Conservation (phyloP, 2,797 vertebrate genomes). For the Yasuhikotakia modesta region DNA sequence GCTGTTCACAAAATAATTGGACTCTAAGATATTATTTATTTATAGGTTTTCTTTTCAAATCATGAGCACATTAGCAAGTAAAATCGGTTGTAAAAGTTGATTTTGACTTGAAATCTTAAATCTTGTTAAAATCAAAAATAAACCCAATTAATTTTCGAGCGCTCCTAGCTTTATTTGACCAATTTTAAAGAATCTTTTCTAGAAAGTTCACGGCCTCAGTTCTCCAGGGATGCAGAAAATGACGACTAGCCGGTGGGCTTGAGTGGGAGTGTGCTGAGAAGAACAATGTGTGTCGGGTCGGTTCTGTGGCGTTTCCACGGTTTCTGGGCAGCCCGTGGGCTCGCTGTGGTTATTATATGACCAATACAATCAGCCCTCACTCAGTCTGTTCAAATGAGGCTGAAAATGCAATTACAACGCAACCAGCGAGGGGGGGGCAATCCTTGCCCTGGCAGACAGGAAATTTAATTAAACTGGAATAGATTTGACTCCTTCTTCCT, state of each 20-base stretch:
- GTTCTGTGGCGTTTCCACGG: slow-evolving; percentile 31
- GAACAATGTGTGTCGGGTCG: slow-evolving; percentile 23
- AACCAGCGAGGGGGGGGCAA: slow-evolving; percentile 21
- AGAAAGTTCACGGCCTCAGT: neutral
- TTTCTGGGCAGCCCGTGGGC: slow-evolving; percentile 35
- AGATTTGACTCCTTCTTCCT: slow-evolving; percentile 51
- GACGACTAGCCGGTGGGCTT: slow-evolving; percentile 35
- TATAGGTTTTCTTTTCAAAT: no score
- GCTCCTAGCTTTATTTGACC: neutral
- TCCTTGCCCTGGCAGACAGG: slow-evolving; percentile 33
- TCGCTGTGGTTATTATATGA: slow-evolving; percentile 64
- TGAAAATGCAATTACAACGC: slow-evolving; percentile 64
- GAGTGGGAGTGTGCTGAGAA: slow-evolving; percentile 8
- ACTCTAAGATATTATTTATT: no score
- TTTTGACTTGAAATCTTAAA: neutral
- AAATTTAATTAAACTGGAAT: slow-evolving; percentile 59
- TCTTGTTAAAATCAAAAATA: neutral
- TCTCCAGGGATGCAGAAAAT: neutral
- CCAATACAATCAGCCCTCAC: slow-evolving; percentile 66
- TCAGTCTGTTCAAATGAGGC: slow-evolving; percentile 66
- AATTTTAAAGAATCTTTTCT: neutral
- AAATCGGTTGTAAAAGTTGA: no score
- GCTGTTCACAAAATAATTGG: no score
- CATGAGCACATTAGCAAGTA: no score
- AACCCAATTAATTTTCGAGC: slow-evolving; percentile 22